Conservation (phyloP, 2,888 invertebrate genomes). For the Latrodectus elegans region DNA sequence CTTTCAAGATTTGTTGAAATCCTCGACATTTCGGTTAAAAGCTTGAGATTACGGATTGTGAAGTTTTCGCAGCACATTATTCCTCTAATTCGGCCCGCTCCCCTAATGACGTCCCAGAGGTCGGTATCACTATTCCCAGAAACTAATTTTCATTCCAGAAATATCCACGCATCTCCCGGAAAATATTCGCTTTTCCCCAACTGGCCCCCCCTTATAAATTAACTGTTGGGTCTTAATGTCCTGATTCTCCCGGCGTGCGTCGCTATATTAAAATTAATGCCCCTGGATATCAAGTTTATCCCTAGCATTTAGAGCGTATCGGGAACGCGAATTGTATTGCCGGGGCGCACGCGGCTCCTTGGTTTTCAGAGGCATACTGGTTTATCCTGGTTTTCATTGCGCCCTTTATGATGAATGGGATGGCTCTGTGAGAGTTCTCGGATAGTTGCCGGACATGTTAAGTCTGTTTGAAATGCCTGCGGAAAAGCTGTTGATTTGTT, state of each 20-base stretch:
- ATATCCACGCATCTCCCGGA: slow-evolving; percentile 30
- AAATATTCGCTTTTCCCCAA: slow-evolving; percentile 13
- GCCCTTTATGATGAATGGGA: no score
- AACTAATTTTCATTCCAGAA: slow-evolving; percentile 63
- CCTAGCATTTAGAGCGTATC: slow-evolving; percentile 47
- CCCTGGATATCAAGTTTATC: slow-evolving; percentile 62
- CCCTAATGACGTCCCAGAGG: slow-evolving; percentile 10
- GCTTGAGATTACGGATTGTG: no score
- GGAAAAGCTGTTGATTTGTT: no score
- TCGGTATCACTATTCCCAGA: slow-evolving; percentile 12
- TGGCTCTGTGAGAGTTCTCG: no score
- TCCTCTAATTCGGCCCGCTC: background rate
- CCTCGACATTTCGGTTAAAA: no score
- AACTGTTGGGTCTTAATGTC: slow-evolving; percentile 58
- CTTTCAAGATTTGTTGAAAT: no score
- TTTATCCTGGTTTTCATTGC: background rate
- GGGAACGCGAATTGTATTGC: slow-evolving; percentile 36
- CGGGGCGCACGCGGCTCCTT: background rate
- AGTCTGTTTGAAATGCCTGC: no score
- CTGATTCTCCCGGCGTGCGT: slow-evolving; percentile 34
- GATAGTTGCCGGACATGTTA: no score
- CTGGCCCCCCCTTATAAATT: slow-evolving; percentile 50
- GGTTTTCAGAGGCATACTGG: slow-evolving; percentile 13
- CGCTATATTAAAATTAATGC: slow-evolving; percentile 65
- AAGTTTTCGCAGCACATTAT: no score